Conservation (phyloP, 2,888 invertebrate genomes). For the Himalopsyche anomala region DNA sequence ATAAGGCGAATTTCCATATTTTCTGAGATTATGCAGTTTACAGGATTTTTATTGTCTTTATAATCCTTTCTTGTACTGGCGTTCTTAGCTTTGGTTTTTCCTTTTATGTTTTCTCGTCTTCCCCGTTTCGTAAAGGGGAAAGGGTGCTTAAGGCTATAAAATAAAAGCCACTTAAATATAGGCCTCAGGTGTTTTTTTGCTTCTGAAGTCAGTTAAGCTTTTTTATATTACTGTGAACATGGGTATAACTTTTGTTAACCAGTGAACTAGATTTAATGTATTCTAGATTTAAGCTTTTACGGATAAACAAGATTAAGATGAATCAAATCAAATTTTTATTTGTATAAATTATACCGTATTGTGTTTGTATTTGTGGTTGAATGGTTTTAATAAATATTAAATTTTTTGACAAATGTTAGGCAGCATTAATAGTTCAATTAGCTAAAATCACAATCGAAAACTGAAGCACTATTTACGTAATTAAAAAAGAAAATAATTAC, state of each 20-base stretch:
- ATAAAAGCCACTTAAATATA: slow-evolving; percentile 65
- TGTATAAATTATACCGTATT: too few relatives aligned
- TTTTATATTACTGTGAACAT: slow-evolving; percentile 39
- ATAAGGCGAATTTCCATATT: slow-evolving; percentile 63
- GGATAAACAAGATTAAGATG: too few relatives aligned
- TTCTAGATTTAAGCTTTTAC: not conserved
- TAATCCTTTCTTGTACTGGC: slow-evolving; percentile 64
- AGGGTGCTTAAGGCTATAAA: slow-evolving; percentile 62
- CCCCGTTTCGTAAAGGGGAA: slow-evolving; percentile 44
- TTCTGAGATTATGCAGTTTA: slow-evolving; percentile 64
- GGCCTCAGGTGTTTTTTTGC: slow-evolving; percentile 64
- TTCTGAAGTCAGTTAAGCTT: slow-evolving; percentile 50
- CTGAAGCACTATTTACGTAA: too few relatives aligned
- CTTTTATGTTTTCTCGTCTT: slow-evolving; percentile 49
- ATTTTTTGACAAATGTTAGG: too few relatives aligned
- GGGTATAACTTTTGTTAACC: slow-evolving; percentile 19
- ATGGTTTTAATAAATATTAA: too few relatives aligned
- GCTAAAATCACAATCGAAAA: too few relatives aligned
- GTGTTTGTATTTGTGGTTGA: too few relatives aligned
- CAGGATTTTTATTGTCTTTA: slow-evolving; percentile 63
- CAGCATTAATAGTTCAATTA: too few relatives aligned
- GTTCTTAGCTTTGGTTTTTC: slow-evolving; percentile 61
- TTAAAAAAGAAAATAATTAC: too few relatives aligned
- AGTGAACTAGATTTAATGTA: slow-evolving; percentile 2
- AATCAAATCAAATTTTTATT: too few relatives aligned